phyloP scores from a whole-genome alignment of 2,113 vertebrate species.

The Mesoclemmys tuberculata region DNA sequence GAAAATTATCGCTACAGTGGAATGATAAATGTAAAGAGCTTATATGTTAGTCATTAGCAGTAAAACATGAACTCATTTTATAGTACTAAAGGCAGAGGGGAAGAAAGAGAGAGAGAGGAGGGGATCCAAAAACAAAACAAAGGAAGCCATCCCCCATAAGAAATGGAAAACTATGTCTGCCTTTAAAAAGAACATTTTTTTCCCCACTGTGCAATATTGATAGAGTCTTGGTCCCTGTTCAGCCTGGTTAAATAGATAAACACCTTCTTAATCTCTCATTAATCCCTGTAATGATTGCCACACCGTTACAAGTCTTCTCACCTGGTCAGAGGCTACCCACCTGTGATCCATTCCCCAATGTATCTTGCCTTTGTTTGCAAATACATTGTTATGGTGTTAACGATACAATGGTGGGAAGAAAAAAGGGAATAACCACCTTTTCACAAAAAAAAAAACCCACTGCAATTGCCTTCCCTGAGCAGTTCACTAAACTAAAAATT shows the following conservation, averaged over 20 bases:
- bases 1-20: neutral
- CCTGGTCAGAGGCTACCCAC: neutral
- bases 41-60: neutral
- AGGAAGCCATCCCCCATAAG: neutral
- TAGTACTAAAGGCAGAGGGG: neutral
- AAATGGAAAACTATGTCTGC: neutral
- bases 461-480: accelerated
- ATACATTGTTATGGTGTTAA: neutral
- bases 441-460: accelerated
- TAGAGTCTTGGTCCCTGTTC: neutral
- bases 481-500: neutral
- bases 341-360: accelerated
- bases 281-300: neutral
- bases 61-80: neutral
- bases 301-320: accelerated
- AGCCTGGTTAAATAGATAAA: accelerated
- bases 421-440: neutral
- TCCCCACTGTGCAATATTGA: accelerated
- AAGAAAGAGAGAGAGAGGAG: neutral
- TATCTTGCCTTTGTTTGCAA: neutral
- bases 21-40: neutral
- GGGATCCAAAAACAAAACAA: neutral
- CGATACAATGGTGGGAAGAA: neutral
- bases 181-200: accelerated
- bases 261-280: neutral